A percentile compares a stretch with the other conserved stretches of the same genome.
Evolutionary conservation across 2,113 vertebrate genomes (phyloP).

Genomic region (Colius striatus): DNA sequence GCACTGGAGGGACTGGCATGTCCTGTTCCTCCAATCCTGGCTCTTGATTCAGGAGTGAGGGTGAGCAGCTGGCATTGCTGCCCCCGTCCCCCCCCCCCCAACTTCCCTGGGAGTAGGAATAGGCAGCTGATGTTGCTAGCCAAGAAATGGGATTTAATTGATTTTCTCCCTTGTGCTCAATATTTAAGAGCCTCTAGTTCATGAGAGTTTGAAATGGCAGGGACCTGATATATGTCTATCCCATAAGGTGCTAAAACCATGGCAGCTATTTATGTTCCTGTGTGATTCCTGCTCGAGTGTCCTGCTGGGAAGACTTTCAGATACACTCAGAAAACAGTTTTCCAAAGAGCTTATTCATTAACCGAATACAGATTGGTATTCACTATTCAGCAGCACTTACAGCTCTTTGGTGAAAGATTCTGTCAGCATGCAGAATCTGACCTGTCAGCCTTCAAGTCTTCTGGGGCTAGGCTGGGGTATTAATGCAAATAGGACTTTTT

Average conservation of each 20-base stretch:
- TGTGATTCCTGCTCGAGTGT: neutral
- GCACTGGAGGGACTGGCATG: neutral
- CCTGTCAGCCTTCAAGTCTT: neutral
- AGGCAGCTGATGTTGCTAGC: slow-evolving; percentile 41
- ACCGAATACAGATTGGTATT: neutral
- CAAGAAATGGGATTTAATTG: slow-evolving; percentile 34
- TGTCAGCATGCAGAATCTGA: neutral
- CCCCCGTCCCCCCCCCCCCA: neutral
- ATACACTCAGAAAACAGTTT: neutral
- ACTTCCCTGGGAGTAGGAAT: neutral
- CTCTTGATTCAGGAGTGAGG: neutral
- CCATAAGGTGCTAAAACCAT: neutral
- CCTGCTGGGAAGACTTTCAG: neutral
- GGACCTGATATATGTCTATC: neutral
- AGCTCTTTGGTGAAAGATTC: neutral
- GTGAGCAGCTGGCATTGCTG: slow-evolving; percentile 33
- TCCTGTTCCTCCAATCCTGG: neutral
- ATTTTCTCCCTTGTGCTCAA: neutral
- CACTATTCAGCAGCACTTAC: neutral
- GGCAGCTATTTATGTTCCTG: neutral
- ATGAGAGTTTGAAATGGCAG: neutral
- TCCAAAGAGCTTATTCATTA: neutral
- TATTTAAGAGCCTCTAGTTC: neutral
- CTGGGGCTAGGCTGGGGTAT: neutral
- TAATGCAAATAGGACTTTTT: neutral